Evolutionary conservation across 2,113 vertebrate species (phyloP).

Genomic region (Leptobrachium leishanense): DNA sequence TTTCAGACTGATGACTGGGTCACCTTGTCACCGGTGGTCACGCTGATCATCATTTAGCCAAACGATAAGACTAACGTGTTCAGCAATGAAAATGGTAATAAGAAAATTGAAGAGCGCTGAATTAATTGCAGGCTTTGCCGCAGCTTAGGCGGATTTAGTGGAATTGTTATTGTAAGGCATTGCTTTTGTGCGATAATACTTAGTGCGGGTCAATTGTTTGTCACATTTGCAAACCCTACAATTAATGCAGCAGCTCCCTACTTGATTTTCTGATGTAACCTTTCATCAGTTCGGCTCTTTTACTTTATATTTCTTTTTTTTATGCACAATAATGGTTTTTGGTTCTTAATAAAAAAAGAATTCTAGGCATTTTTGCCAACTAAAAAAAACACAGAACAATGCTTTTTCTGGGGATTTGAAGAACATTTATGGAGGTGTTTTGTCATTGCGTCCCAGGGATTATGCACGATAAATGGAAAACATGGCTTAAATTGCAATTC

Average conservation of each 20-base stretch:
- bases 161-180: slow-evolving; percentile 3
- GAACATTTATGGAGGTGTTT: too few relatives aligned
- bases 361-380: too few relatives aligned
- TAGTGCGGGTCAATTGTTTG: slow-evolving; percentile 10
- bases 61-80: not conserved
- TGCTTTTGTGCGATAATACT: slow-evolving; percentile 6
- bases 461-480: too few relatives aligned
- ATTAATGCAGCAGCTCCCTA: not conserved
- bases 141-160: not conserved
- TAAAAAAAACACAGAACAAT: too few relatives aligned
- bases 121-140: slow-evolving; percentile 10
- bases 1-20: not conserved
- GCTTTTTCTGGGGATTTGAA: too few relatives aligned
- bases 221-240: slow-evolving; percentile 9
- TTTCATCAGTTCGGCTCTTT: not conserved
- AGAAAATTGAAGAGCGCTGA: slow-evolving; percentile 4
- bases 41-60: slow-evolving; percentile 3
- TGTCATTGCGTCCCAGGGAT: too few relatives aligned
- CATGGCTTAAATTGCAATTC: too few relatives aligned
- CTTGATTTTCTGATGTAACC: not conserved
- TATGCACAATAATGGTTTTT: not conserved
- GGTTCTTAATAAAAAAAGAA: not conserved
- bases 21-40: slow-evolving; percentile 8
- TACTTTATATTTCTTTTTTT: not conserved
- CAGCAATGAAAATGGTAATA: slow-evolving; percentile 17